Conservation (phyloP, 2,888 invertebrate species). For the Sturmia bella region DNA sequence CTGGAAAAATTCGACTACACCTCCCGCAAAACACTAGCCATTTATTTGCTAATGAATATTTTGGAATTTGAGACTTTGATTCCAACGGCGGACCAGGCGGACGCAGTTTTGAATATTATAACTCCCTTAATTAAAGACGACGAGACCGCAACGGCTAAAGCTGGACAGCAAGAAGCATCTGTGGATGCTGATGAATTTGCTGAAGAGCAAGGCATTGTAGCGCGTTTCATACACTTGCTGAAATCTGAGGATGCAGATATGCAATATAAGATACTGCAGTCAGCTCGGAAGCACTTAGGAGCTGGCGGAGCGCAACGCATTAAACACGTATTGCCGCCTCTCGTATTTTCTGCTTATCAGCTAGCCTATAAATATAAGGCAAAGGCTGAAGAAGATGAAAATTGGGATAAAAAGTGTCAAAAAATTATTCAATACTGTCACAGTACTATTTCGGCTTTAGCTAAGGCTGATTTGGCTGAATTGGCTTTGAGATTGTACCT, state of each 20-base stretch:
- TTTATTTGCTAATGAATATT: constrained; percentile 94
- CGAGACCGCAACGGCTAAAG: constrained; percentile 82
- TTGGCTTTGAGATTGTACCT: constrained; percentile 95
- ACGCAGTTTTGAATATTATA: constrained; percentile 89
- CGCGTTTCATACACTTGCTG: constrained; percentile 90
- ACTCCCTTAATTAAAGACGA: constrained; percentile 94
- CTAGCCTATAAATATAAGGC: constrained; percentile 92
- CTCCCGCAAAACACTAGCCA: constrained; percentile 92
- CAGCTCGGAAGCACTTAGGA: constrained; percentile 93
- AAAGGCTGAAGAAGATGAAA: constrained; percentile 92
- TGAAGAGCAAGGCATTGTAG: constrained; percentile 96
- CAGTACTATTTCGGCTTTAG: constrained; percentile 95
- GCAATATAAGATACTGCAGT: constrained; percentile 94
- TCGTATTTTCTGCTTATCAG: constrained; percentile 96
- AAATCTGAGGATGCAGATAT: constrained; percentile 91
- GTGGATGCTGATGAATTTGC: constrained; percentile 95
- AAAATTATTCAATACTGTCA: constrained; percentile 99
- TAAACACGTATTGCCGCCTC: constrained; percentile 94
- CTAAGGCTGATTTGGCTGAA: constrained; percentile 97
- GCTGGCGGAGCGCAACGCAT: constrained; percentile 95
- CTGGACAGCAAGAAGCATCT: constrained; percentile 69
- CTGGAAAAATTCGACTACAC: constrained; percentile 94
- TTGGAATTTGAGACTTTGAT: constrained; percentile 94
- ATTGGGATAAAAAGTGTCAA: constrained; percentile 99
- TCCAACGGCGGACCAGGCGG: constrained; percentile 93